Evolutionary conservation across 2,797 vertebrate species (phyloP).

Genomic region (Ctenopoma kingsleyae): DNA sequence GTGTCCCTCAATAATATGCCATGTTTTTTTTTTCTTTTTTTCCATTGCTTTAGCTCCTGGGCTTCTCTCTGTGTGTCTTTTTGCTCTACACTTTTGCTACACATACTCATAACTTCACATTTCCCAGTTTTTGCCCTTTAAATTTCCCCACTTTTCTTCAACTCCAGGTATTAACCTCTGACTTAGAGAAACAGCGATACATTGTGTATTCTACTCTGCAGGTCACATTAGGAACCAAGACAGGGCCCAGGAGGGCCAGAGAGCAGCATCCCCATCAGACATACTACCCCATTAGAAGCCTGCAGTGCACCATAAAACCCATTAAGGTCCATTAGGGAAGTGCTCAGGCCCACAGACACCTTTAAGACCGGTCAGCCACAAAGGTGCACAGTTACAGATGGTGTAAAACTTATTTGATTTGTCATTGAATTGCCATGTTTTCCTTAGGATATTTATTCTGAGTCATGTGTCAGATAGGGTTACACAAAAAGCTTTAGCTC

Average conservation of each 20-base stretch:
- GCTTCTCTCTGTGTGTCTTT: constrained; percentile 59
- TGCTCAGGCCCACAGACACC: constrained; percentile 79
- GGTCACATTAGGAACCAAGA: constrained; percentile 78
- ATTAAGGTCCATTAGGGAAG: constrained; percentile 86
- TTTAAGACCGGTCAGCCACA: constrained; percentile 76
- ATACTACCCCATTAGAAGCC: constrained; percentile 82
- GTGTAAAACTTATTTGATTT: constrained; percentile 78
- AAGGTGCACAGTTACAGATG: constrained; percentile 79
- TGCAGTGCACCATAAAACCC: constrained; percentile 80
- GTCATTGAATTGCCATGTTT: constrained; percentile 49
- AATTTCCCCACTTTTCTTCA: constrained; percentile 53
- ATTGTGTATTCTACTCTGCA: constrained; percentile 71
- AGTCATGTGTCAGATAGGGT: constrained; percentile 18
- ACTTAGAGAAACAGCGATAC: constrained; percentile 59
- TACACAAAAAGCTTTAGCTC: neutral
- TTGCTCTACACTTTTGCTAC: constrained; percentile 36
- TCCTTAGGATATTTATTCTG: constrained; percentile 26
- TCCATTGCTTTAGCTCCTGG: constrained; percentile 74
- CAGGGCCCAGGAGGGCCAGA: constrained; percentile 66
- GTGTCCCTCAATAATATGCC: constrained; percentile 87
- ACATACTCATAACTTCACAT: constrained; percentile 55
- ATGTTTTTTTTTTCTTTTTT: constrained; percentile 67
- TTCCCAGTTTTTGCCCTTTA: constrained; percentile 47
- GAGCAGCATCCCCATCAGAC: constrained; percentile 79
- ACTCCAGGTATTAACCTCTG: constrained; percentile 63